These are phyloP conservation scores for Dasypus novemcinctus DNA, from an alignment of 2,113 vertebrate species.

Conservation along the genomic window DNA sequence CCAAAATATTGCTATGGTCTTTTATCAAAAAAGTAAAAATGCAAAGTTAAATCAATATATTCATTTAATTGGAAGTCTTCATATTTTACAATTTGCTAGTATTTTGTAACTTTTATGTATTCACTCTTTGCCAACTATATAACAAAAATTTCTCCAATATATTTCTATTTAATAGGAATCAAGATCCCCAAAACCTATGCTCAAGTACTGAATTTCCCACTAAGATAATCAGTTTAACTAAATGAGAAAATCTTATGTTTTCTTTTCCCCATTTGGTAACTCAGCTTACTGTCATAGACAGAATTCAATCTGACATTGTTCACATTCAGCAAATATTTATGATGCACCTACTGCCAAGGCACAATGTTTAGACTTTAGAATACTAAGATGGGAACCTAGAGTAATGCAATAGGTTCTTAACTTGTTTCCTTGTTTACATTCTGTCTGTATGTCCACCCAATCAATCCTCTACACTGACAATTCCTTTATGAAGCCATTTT, in stretches of 20 bases:
- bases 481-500: not conserved
- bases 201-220: not conserved
- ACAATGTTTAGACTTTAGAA: not conserved
- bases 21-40: not conserved
- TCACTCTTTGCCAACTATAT: not conserved
- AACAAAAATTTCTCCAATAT: not conserved
- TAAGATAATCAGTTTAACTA: not conserved
- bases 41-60: not conserved
- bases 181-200: not conserved
- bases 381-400: not conserved
- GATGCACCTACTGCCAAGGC: not conserved
- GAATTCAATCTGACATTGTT: not conserved
- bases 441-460: not conserved
- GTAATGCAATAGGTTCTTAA: not conserved
- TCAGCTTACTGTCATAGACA: not conserved
- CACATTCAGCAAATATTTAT: not conserved
- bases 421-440: not conserved
- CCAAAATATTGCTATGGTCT: not conserved
- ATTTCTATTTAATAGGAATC: not conserved
- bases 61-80: not conserved
- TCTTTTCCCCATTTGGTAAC: not conserved
- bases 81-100: not conserved
- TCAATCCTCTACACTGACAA: not conserved
- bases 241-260: not conserved
- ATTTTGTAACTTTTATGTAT: not conserved